Conservation (phyloP, 2,797 vertebrate genomes). For the Scolopax rusticola region DNA sequence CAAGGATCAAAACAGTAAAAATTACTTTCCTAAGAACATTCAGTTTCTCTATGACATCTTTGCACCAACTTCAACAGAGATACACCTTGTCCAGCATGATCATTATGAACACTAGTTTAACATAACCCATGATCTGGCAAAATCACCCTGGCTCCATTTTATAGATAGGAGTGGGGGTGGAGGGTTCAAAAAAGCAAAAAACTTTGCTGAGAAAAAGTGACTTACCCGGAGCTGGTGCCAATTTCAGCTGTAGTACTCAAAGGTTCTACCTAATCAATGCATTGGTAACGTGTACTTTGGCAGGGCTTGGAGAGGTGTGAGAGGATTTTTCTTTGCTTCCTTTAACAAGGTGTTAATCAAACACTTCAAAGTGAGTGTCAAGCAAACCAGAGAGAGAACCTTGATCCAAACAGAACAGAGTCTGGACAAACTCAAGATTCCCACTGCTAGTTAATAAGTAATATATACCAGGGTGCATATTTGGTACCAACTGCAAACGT, state of each 20-base stretch:
- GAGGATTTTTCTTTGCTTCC: neutral
- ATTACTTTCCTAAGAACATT: neutral
- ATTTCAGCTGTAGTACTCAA: neutral
- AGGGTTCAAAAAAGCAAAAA: neutral
- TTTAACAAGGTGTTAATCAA: neutral
- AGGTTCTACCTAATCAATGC: neutral
- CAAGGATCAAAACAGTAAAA: neutral
- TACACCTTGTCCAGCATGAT: neutral
- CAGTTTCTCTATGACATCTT: neutral
- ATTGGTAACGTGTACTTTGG: neutral
- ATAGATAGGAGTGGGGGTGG: neutral
- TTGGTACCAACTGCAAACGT: neutral
- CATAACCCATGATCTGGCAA: fast-evolving
- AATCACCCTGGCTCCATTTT: neutral
- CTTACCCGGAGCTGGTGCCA: neutral
- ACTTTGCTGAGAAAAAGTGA: neutral
- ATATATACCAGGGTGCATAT: neutral
- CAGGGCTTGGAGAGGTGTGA: neutral
- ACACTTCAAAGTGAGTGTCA: neutral
- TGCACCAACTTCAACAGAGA: neutral
- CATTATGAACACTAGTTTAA: neutral
- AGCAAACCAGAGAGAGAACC: neutral
- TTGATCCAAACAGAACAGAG: neutral
- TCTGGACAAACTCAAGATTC: neutral
- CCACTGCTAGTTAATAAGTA: neutral